Base-by-base conservation (phyloP, 2,113 vertebrate genomes). In the Antechinus flavipes region DNA sequence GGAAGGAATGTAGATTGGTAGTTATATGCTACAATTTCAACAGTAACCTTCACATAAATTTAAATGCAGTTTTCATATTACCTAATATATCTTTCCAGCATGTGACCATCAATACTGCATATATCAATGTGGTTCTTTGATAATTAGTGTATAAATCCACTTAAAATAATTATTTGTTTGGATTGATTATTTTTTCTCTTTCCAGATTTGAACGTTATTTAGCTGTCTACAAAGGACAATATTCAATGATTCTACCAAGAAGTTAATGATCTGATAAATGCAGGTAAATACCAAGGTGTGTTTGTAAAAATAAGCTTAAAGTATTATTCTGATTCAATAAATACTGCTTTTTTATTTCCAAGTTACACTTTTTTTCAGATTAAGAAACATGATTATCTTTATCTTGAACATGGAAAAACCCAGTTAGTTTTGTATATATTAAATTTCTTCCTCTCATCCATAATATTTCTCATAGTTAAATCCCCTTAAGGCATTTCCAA, bases 271-370 rank as follows among this genome's bases (percentile, higher is more conserved):
- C 11, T 49, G 30, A 76, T 24, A 89, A n/a, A 91, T 52, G 16
- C 24, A 54, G 35, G 9, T 53, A 47, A 93, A 54, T 53, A 54
- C 19, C 46, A 52, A 23, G 49, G 16, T 89, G n/a, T 22, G 1
- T 61, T 25, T 90, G 30, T 53, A 92, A 10, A 49, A 90, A 49
- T 47, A 49, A 25, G 8, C 42, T 91, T 95, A 16, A 27, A 91
- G 30, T 0, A 95, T 0, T 8, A 46, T 12, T 90, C 27, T 95
- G 91, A 47, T 53, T 97, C 55, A 94, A 91, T 11, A 22, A 22
- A 93, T 25, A 92, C 23, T 1, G 50, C 27, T 52, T 94, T 58
- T 24, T 93, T 1, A 94, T 94, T 92, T 95, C 84, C 93, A 94
- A 52, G 68, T 27, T 1, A 93, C 9, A 47, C 49, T 49, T 90